Percentiles rank a stretch among this genome's conserved stretches.
Evolutionary conservation across 2,888 invertebrate species (phyloP).

Genomic region (Odontomyia ornata): DNA sequence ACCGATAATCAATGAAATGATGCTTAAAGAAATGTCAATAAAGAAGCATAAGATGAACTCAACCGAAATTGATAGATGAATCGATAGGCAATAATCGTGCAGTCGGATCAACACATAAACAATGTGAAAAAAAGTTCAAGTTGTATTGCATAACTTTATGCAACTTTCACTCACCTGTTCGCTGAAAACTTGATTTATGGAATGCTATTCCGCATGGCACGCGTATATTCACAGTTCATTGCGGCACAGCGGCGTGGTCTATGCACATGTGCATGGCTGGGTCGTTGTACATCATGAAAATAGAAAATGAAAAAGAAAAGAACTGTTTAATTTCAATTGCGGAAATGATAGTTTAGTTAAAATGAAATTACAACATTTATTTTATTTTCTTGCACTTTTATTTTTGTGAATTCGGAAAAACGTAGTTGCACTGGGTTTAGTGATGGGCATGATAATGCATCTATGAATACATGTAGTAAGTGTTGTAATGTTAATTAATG

Average conservation of each 20-base stretch:
- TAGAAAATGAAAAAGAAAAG: conserved; percentile 1
- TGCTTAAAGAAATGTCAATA: not conserved
- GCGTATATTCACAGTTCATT: not conserved
- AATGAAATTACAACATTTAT: not conserved
- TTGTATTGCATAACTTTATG: conserved; percentile 22
- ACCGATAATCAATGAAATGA: not conserved
- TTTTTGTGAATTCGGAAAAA: not conserved
- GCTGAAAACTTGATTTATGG: conserved; percentile 21
- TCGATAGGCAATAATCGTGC: not conserved
- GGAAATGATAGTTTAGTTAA: conserved; percentile 25
- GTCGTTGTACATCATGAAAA: not conserved
- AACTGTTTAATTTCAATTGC: conserved; percentile 12
- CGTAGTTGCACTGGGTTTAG: not conserved
- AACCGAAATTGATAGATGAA: not conserved
- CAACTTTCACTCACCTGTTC: conserved; percentile 41
- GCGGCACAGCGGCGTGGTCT: not conserved
- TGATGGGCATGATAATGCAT: not conserved
- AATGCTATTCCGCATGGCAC: conserved; percentile 27
- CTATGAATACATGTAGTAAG: not conserved
- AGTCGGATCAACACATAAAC: not conserved
- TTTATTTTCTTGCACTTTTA: not conserved
- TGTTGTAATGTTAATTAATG: too few species aligned
- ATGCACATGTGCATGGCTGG: too few species aligned
- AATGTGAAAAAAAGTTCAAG: conserved; percentile 1
- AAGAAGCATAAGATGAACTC: not conserved